These are phyloP conservation scores for Mesorhabditis sp. DNA, from an alignment of 2,888 invertebrate genomes.

Conservation along the genomic window DNA sequence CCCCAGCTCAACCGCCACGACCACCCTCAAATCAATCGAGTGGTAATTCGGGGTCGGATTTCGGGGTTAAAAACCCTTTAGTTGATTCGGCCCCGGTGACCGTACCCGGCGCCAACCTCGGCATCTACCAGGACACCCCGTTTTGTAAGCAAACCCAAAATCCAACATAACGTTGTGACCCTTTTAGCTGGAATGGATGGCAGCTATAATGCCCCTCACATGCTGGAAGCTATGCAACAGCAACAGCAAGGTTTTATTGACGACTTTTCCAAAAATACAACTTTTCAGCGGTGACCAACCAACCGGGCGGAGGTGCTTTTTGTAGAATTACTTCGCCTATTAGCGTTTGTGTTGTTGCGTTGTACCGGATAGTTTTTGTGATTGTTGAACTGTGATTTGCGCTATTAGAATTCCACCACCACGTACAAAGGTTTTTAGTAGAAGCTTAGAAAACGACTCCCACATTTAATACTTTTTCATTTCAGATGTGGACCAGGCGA, in stretches of 20 bases:
- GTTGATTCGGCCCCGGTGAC: neutral
- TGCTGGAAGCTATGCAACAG: slow-evolving; percentile 14
- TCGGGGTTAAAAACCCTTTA: slow-evolving; percentile 6
- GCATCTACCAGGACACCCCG: slow-evolving; percentile 46
- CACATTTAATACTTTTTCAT: no score
- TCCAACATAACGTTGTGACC: neutral
- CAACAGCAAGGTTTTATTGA: neutral
- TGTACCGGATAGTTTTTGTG: no score
- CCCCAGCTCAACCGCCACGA: neutral
- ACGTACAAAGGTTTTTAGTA: no score
- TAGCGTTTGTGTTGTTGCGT: no score
- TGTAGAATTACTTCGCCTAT: no score
- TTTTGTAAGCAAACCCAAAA: slow-evolving; percentile 28
- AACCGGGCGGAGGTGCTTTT: no score
- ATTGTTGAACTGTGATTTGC: no score
- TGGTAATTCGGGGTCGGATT: neutral
- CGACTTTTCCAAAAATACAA: no score
- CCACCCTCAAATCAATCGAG: neutral
- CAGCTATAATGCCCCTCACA: slow-evolving; percentile 36
- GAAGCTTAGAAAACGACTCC: no score
- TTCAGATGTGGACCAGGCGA: no score
- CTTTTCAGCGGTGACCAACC: no score
- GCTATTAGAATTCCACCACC: no score
- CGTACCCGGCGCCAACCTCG: slow-evolving; percentile 16
- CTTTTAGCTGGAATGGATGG: slow-evolving; percentile 34